Percentiles rank a stretch among this genome's conserved stretches.
phyloP scores from a whole-genome alignment of 2,113 vertebrate genomes.

The Microtus oregoni region DNA sequence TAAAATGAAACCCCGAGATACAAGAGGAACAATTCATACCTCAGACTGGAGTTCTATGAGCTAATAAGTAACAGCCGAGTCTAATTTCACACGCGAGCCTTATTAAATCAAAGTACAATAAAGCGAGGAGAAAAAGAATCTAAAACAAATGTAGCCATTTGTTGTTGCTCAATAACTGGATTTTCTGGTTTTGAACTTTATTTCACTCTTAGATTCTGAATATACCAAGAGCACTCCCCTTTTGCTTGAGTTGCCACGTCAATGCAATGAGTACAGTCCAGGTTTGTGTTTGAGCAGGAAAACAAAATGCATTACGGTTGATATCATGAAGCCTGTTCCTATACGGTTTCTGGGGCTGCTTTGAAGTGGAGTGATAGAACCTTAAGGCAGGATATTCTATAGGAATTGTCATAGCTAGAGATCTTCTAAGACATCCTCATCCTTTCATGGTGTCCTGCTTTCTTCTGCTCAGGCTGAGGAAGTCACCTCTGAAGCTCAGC shows the following conservation, averaged over 20 bases:
- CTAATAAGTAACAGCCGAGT: constrained; percentile 59
- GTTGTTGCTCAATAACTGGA: constrained; percentile 65
- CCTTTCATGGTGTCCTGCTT: not conserved
- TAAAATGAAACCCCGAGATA: not conserved
- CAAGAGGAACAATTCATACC: constrained; percentile 56
- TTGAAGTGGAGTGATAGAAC: constrained; percentile 59
- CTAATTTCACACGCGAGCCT: constrained; percentile 72
- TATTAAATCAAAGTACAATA: constrained; percentile 69
- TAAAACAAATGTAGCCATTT: constrained; percentile 70
- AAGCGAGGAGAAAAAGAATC: constrained; percentile 57
- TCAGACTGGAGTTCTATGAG: constrained; percentile 38
- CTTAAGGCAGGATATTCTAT: constrained; percentile 46
- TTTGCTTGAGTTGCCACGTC: not conserved
- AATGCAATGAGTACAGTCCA: not conserved
- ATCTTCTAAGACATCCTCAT: not conserved
- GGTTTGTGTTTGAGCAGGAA: not conserved
- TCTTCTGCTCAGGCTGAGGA: not conserved
- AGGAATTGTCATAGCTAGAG: not conserved
- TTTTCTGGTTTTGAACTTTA: constrained; percentile 83
- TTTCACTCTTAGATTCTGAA: constrained; percentile 80
- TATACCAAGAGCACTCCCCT: constrained; percentile 28
- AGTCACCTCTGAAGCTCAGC: not conserved
- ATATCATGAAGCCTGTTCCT: constrained; percentile 7
- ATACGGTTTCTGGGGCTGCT: constrained; percentile 49
- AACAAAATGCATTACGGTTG: not conserved